Conservation (phyloP, 2,888 invertebrate species). For the Labia minor region DNA sequence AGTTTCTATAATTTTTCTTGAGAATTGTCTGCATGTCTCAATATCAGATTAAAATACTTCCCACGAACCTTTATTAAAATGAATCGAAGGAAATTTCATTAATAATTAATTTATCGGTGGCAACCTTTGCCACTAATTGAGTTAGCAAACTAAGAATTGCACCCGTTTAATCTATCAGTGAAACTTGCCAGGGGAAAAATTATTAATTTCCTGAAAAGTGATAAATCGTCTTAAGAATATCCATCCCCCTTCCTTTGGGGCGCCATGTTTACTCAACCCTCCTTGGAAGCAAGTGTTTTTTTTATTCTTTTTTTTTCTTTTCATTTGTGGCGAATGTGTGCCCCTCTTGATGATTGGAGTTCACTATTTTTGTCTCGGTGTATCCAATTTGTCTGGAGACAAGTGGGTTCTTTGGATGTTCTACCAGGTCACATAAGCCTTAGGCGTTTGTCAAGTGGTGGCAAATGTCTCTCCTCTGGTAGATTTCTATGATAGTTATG, state of each 20-base stretch:
- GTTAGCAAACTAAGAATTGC: neutral
- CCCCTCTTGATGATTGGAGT: neutral
- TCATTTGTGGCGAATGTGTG: neutral
- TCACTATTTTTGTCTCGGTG: neutral
- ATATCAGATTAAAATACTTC: no score
- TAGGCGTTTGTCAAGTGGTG: neutral
- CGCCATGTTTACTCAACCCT: no score
- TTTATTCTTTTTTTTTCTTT: neutral
- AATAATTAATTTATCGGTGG: neutral
- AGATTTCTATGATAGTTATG: neutral
- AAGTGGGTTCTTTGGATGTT: neutral
- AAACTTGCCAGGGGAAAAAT: slow-evolving; percentile 6
- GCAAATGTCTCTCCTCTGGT: neutral
- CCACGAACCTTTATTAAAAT: no score
- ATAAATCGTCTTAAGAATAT: neutral
- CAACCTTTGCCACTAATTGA: neutral
- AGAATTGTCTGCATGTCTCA: no score
- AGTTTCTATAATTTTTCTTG: no score
- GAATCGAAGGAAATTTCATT: neutral
- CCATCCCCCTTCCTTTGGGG: no score
- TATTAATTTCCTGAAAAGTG: slow-evolving; percentile 13
- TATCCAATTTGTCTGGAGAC: neutral
- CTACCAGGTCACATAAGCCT: neutral
- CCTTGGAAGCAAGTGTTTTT: no score
- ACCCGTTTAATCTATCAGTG: neutral